Percentiles rank a stretch among this genome's conserved stretches.
Evolutionary conservation across 2,797 vertebrate genomes (phyloP).

Genomic region (Macropus fuliginosus): DNA sequence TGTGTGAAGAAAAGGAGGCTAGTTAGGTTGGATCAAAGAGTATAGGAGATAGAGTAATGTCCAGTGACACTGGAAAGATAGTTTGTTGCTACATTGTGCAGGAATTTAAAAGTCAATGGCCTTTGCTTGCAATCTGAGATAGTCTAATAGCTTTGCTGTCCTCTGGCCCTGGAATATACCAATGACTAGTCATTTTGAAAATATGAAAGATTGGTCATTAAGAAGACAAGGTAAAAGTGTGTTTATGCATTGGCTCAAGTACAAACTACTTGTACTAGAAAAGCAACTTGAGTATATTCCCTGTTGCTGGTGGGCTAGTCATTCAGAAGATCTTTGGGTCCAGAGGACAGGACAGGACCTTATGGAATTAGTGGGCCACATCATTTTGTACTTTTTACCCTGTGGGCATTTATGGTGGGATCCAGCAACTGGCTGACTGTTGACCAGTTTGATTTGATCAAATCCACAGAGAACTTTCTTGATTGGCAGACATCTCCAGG

Average conservation of each 20-base stretch:
- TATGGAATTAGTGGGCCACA: constrained; percentile 26
- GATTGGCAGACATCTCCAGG: constrained; percentile 29
- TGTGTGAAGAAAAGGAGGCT: no score
- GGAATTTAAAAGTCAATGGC: neutral
- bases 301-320: neutral
- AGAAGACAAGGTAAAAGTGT: constrained; percentile 43
- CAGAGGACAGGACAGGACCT: neutral
- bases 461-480: constrained; percentile 48
- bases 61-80: neutral
- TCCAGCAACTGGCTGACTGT: constrained; percentile 39
- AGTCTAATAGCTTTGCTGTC: constrained; percentile 49
- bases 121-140: constrained; percentile 27
- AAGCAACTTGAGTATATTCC: constrained; percentile 53
- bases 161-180: constrained; percentile 15
- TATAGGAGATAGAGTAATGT: no score
- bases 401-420: constrained; percentile 27
- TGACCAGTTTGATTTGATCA: constrained; percentile 26
- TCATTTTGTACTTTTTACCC: constrained; percentile 56
- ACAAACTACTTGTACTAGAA: constrained; percentile 40
- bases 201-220: constrained; percentile 44
- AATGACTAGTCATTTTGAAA: constrained; percentile 46
- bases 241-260: constrained; percentile 37
- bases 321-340: constrained; percentile 43
- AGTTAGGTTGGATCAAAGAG: no score
- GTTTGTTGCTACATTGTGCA: neutral